A percentile compares a stretch with the other conserved stretches of the same genome.
These are phyloP conservation scores for Ormyrus nitidulus DNA, from an alignment of 2,888 invertebrate genomes.

Conservation along the genomic window DNA sequence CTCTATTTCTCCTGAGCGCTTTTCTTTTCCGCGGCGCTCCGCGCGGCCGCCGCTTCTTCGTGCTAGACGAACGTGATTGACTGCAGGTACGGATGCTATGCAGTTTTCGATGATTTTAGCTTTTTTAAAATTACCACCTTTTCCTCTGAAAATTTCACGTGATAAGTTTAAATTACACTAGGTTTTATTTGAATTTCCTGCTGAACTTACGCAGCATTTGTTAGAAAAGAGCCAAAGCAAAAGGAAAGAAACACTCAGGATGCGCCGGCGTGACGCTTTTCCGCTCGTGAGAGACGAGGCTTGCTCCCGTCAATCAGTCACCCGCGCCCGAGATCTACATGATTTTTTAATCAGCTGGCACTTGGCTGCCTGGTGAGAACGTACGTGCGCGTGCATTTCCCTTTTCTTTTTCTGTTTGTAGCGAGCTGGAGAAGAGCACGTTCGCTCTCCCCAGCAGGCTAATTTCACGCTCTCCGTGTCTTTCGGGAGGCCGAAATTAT, in stretches of 20 bases:
- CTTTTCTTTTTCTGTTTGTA: background rate
- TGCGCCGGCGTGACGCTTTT: background rate
- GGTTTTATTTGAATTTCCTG: background rate
- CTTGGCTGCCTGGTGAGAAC: background rate
- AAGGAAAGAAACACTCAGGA: conserved; percentile 46
- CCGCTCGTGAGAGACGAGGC: background rate
- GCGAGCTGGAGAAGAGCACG: background rate
- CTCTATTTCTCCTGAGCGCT: conserved; percentile 30
- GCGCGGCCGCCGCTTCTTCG: too few relatives aligned
- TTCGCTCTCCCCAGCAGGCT: background rate
- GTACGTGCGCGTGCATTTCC: background rate
- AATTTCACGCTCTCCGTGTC: conserved; percentile 7
- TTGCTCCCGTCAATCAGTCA: conserved; percentile 46
- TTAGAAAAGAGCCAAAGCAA: conserved; percentile 13
- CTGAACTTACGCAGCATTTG: background rate
- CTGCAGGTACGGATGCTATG: too few relatives aligned
- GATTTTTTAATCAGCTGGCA: conserved; percentile 50
- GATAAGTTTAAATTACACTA: background rate
- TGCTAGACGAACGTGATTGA: too few relatives aligned
- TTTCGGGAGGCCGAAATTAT: too few relatives aligned
- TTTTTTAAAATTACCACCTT: background rate
- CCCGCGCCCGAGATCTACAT: conserved; percentile 30
- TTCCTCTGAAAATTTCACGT: background rate
- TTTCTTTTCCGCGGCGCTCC: background rate
- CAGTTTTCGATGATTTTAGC: too few relatives aligned